phyloP scores from a whole-genome alignment of 2,113 vertebrate genomes.

The Salvelinus sp. region DNA sequence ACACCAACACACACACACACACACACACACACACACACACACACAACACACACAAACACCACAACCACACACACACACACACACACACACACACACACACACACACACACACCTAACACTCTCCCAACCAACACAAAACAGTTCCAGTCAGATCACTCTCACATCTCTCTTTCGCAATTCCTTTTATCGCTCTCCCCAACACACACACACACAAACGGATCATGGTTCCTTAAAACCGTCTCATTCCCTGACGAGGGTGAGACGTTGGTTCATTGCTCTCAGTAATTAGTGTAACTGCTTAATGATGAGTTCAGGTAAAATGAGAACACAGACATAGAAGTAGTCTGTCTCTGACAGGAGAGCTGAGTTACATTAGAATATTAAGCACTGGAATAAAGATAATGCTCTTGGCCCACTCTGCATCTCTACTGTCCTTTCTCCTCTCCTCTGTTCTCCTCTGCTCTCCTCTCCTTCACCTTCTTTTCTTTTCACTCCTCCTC shows the following conservation, averaged over 20 bases:
- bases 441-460: neutral
- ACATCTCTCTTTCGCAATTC: too few species aligned
- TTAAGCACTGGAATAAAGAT: neutral
- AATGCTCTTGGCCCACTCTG: too few species aligned
- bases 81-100: neutral
- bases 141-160: too few species aligned
- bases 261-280: neutral
- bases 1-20: neutral
- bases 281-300: conserved; percentile 25
- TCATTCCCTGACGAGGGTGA: neutral
- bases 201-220: neutral
- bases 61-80: neutral
- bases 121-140: too few species aligned
- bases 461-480: neutral
- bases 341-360: neutral
- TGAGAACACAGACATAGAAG: neutral
- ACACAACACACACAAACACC: neutral
- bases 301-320: conserved; percentile 26
- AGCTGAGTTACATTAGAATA: neutral
- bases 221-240: neutral
- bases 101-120: neutral
- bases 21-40: neutral
- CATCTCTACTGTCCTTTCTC: too few species aligned
- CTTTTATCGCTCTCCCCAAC: too few species aligned
- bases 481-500: too few species aligned